Conservation (phyloP, 2,888 invertebrate species). For the Limnephilus marmoratus region DNA sequence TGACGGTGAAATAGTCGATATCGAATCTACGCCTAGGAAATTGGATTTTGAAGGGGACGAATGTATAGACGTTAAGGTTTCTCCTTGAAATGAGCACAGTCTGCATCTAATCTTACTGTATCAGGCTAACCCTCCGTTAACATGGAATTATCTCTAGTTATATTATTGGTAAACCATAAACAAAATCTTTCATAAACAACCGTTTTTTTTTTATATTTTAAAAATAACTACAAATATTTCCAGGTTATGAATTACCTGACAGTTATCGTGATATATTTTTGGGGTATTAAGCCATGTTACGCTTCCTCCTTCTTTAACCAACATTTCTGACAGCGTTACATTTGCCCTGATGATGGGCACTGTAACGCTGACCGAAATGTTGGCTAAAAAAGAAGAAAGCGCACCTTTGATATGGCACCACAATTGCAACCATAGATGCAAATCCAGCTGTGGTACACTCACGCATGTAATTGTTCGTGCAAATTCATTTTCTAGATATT, state of each 20-base stretch:
- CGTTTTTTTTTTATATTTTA: not conserved
- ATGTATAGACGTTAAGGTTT: slow-evolving; percentile 74
- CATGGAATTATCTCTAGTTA: not conserved
- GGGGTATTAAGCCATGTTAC: too few species aligned
- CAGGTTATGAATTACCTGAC: too few species aligned
- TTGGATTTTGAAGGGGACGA: slow-evolving; percentile 77
- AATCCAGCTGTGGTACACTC: not conserved
- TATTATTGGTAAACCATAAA: not conserved
- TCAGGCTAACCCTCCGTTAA: not conserved
- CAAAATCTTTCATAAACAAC: not conserved
- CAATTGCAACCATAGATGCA: not conserved
- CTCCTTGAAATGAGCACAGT: slow-evolving; percentile 31
- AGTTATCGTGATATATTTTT: too few species aligned
- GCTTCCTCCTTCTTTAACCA: too few species aligned
- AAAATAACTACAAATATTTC: too few species aligned
- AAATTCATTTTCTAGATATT: not conserved
- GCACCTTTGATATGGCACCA: not conserved
- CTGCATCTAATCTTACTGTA: not conserved
- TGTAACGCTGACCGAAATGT: too few species aligned
- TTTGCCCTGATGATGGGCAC: too few species aligned
- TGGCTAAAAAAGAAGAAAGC: too few species aligned
- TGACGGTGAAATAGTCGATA: slow-evolving; percentile 76
- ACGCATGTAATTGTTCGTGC: not conserved
- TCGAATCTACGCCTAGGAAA: slow-evolving; percentile 71
- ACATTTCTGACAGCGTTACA: too few species aligned